Conservation (phyloP, 2,888 invertebrate genomes). For the Spicauda simplicius region DNA sequence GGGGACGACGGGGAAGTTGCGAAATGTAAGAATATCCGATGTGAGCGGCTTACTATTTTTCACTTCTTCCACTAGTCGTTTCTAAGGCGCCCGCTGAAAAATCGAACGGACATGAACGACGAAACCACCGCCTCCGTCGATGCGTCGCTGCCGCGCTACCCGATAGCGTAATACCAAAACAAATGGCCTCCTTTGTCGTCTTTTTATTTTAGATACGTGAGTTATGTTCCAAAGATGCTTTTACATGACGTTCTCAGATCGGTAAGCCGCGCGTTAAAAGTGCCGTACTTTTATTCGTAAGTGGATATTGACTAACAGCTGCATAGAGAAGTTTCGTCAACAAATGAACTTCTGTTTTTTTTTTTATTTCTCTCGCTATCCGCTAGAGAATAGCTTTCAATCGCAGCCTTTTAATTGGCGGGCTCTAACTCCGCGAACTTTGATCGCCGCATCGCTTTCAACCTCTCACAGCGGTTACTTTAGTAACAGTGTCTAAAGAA, state of each 20-base stretch:
- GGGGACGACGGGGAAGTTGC: constrained; percentile 39
- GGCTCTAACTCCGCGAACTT: constrained; percentile 55
- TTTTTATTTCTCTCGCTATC: constrained; percentile 56
- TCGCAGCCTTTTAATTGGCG: constrained; percentile 63
- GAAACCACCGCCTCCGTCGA: constrained; percentile 48
- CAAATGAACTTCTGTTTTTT: constrained; percentile 53
- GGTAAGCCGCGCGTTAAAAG: constrained; percentile 17
- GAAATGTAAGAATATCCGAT: constrained; percentile 47
- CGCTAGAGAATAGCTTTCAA: constrained; percentile 55
- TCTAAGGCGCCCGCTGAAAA: constrained; percentile 56
- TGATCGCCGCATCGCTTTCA: constrained; percentile 38
- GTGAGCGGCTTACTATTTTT: constrained; percentile 58
- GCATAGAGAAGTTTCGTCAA: constrained; percentile 52
- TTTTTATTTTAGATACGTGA: constrained; percentile 71
- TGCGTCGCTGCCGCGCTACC: constrained; percentile 52
- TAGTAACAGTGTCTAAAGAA: constrained; percentile 12
- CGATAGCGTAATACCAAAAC: constrained; percentile 79
- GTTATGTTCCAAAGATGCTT: constrained; percentile 64
- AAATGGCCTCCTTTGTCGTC: constrained; percentile 71
- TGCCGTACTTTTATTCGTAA: constrained; percentile 41
- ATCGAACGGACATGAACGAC: constrained; percentile 56
- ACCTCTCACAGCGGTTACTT: constrained; percentile 5
- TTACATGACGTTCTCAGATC: constrained; percentile 37
- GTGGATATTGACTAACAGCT: constrained; percentile 46
- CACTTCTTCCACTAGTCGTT: constrained; percentile 53